Conservation (phyloP, 1,140 invertebrate genomes). For the Sitobion miscanthi region DNA sequence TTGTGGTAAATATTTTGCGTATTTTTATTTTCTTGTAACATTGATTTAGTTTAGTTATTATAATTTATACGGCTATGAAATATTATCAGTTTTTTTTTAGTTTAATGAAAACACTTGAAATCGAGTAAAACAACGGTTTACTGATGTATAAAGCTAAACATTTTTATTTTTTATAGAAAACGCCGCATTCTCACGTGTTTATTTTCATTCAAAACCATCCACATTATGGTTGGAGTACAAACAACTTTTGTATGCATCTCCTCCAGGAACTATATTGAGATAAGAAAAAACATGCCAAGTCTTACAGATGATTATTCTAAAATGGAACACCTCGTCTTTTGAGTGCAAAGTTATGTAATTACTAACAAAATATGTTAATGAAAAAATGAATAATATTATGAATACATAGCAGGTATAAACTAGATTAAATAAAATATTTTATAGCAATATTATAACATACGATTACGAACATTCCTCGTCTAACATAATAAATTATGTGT, state of each 20-base stretch:
- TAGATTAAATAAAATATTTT: not conserved
- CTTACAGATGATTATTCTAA: not conserved
- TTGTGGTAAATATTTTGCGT: not conserved
- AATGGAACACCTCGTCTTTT: too few relatives aligned
- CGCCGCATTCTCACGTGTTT: not conserved
- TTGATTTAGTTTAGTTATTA: not conserved
- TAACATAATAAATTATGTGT: not conserved
- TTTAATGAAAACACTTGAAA: not conserved
- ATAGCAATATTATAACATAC: not conserved
- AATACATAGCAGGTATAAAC: too few relatives aligned
- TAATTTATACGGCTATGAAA: too few relatives aligned
- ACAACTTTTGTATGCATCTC: too few relatives aligned
- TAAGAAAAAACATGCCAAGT: too few relatives aligned
- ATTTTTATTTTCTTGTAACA: not conserved
- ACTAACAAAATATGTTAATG: too few relatives aligned
- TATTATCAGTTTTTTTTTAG: not conserved
- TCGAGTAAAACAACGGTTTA: not conserved
- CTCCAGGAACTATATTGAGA: not conserved
- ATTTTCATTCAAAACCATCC: not conserved
- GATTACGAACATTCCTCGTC: not conserved
- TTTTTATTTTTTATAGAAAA: not conserved
- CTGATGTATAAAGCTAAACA: not conserved
- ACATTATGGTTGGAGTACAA: not conserved
- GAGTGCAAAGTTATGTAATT: too few relatives aligned
- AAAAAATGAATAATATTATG: too few relatives aligned